phyloP scores from a whole-genome alignment of 1,140 invertebrate genomes.

The Brachionus rubens region DNA sequence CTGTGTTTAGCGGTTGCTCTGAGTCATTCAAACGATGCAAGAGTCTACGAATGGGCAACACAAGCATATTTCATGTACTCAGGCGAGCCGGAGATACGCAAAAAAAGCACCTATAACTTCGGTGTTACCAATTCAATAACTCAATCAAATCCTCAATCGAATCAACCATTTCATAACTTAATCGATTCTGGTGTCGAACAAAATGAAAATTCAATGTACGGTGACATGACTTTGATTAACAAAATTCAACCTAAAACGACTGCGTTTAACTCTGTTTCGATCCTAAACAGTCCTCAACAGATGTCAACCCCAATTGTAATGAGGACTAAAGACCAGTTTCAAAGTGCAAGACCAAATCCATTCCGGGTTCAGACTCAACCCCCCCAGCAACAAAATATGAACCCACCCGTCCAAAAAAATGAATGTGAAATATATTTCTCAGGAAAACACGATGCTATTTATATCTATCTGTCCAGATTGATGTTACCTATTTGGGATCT shows the following conservation, averaged over 20 bases:
- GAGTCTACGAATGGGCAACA: constrained; percentile 77
- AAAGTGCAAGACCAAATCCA: neutral
- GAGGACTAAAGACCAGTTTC: constrained; percentile 19
- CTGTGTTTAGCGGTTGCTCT: constrained; percentile 76
- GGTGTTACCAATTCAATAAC: constrained; percentile 41
- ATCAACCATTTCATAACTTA: constrained; percentile 46
- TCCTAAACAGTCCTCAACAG: constrained; percentile 35
- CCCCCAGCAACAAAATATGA: neutral
- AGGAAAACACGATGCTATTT: constrained; percentile 47
- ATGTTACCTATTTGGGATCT: constrained; percentile 50
- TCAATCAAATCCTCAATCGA: neutral
- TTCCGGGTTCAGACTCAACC: neutral
- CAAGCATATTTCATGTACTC: constrained; percentile 88
- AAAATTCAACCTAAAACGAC: neutral
- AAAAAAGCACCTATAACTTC: constrained; percentile 49
- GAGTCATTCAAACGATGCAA: constrained; percentile 22
- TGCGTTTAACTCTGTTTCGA: neutral
- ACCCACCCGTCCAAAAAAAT: neutral
- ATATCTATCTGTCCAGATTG: constrained; percentile 51
- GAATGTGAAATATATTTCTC: constrained; percentile 42
- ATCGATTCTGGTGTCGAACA: constrained; percentile 50
- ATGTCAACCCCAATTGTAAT: constrained; percentile 32
- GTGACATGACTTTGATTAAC: constrained; percentile 66
- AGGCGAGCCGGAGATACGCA: constrained; percentile 66
- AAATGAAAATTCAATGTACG: constrained; percentile 69